A percentile compares a stretch with the other conserved stretches of the same genome.
These are phyloP conservation scores for Folsomia manolachei DNA, from an alignment of 2,888 invertebrate genomes.

Conservation along the genomic window DNA sequence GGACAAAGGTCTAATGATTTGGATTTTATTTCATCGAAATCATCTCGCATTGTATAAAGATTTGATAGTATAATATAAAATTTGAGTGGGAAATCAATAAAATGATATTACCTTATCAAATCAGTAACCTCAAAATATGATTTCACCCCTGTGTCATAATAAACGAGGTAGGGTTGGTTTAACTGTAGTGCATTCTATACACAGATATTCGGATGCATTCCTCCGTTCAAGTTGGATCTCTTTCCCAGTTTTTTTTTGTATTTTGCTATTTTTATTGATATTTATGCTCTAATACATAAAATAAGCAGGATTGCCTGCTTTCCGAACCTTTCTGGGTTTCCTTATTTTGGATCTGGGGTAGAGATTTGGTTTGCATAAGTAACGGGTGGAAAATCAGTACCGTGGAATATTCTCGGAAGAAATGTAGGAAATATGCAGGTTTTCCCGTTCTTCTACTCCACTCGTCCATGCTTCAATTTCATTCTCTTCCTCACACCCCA, in stretches of 20 bases:
- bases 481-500: no score
- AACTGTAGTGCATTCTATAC: not conserved
- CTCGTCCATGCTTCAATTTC: no score
- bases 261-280: slow-evolving; percentile 5
- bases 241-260: not conserved
- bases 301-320: not conserved
- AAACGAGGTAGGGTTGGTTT: not conserved
- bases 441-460: not conserved
- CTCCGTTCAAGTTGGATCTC: not conserved
- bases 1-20: no score
- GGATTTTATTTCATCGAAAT: no score
- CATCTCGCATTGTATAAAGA: no score
- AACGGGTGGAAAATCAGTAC: not conserved
- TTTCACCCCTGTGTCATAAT: not conserved
- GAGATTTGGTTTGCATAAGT: not conserved
- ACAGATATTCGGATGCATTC: not conserved
- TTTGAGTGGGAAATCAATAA: not conserved
- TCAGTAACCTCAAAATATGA: not conserved
- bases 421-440: not conserved
- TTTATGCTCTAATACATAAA: not conserved
- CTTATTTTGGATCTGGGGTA: not conserved
- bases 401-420: not conserved
- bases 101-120: not conserved
- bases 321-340: no score
- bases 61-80: not conserved